Evolutionary conservation across 2,888 invertebrate genomes (phyloP).

Genomic region (Epinotia bilunana): DNA sequence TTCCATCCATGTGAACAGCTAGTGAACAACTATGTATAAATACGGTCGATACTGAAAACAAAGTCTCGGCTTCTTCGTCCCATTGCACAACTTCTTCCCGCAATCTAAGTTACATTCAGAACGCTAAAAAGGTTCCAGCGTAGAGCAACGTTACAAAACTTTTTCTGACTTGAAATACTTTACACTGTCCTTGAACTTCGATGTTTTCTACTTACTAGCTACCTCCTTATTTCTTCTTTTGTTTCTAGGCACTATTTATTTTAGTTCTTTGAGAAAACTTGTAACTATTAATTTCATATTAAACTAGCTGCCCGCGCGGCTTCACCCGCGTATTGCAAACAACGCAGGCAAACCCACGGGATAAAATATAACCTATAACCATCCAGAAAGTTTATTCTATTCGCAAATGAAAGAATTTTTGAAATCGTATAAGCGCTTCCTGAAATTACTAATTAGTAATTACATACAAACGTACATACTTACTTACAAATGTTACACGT

Average conservation of each 20-base stretch:
- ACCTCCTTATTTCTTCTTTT: constrained; percentile 2
- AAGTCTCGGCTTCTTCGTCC: constrained; percentile 7
- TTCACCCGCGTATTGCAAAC: no score
- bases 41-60: constrained; percentile 1
- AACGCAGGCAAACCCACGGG: no score
- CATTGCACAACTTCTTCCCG: constrained; percentile 9
- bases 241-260: not conserved
- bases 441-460: no score
- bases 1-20: no score
- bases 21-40: constrained; percentile 9
- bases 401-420: no score
- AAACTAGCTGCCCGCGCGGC: no score
- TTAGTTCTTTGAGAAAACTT: not conserved
- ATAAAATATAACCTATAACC: no score
- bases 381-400: no score
- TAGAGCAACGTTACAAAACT: constrained; percentile 14
- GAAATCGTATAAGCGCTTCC: no score
- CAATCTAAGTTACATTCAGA: constrained; percentile 14
- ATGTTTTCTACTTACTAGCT: constrained; percentile 11
- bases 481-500: no score
- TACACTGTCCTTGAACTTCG: constrained; percentile 14
- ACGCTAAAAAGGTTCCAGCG: constrained; percentile 9
- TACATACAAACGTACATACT: no score
- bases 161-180: constrained; percentile 13
- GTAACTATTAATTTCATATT: not conserved